These are phyloP conservation scores for Hydrocynus forskahlii DNA, from an alignment of 2,797 vertebrate genomes.

Conservation along the genomic window DNA sequence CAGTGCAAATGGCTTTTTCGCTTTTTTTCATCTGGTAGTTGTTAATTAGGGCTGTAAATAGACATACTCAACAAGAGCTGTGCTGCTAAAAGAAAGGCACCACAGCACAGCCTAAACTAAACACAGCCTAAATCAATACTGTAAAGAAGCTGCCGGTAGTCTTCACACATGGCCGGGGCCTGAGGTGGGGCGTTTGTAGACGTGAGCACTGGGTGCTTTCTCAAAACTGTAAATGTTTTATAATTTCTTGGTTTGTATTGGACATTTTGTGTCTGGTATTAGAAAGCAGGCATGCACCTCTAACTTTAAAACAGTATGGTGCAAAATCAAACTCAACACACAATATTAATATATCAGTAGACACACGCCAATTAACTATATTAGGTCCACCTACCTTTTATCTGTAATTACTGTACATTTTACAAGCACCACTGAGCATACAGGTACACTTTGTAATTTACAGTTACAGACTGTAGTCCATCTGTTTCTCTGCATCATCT, in stretches of 20 bases:
- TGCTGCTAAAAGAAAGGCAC: slow-evolving; percentile 3
- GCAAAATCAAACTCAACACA: too few relatives aligned
- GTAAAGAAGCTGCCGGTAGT: slow-evolving; percentile 7
- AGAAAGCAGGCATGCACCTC: too few relatives aligned
- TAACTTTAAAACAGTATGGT: not conserved
- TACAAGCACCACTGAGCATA: too few relatives aligned
- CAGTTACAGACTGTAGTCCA: not conserved
- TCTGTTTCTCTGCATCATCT: too few relatives aligned
- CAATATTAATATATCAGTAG: too few relatives aligned
- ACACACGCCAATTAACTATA: too few relatives aligned
- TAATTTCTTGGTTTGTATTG: not conserved
- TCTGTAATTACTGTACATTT: too few relatives aligned
- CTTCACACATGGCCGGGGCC: not conserved
- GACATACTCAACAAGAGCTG: slow-evolving; percentile 6
- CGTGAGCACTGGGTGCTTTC: not conserved
- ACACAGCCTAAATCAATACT: slow-evolving; percentile 9
- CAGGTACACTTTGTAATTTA: not conserved
- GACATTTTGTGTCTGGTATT: not conserved
- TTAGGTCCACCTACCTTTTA: too few relatives aligned
- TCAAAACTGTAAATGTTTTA: slow-evolving; percentile 6
- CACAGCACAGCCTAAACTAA: slow-evolving; percentile 11
- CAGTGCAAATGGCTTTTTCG: slow-evolving; percentile 10
- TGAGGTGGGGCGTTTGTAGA: not conserved
- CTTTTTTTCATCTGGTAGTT: slow-evolving; percentile 31
- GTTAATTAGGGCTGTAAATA: slow-evolving; percentile 40